Conservation (phyloP, 2,113 vertebrate species). For the Alectura lathami region DNA sequence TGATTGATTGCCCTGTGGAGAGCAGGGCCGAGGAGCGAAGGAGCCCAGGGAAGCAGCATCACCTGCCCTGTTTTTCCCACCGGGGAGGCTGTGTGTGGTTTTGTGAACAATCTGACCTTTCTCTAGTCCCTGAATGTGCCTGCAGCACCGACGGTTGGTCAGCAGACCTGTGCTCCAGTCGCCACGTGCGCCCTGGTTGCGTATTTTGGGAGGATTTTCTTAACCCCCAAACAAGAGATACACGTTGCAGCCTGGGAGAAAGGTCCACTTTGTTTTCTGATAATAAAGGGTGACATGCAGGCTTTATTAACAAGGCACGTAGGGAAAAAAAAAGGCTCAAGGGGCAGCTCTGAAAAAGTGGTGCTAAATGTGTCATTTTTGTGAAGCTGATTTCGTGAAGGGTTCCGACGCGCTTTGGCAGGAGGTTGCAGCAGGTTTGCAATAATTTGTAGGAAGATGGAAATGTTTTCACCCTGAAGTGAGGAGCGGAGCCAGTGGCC, state of each 20-base stretch:
- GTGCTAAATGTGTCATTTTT: conserved; percentile 63
- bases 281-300: conserved; percentile 61
- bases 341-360: conserved; percentile 63
- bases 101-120: background rate
- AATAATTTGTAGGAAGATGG: conserved; percentile 41
- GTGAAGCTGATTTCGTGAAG: conserved; percentile 61
- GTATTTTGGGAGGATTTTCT: background rate
- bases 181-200: background rate
- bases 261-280: conserved; percentile 39
- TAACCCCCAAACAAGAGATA: conserved; percentile 4
- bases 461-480: conserved; percentile 58
- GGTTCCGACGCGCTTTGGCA: conserved; percentile 61
- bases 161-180: background rate
- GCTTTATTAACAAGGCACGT: conserved; percentile 37
- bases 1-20: background rate
- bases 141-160: background rate
- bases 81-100: background rate
- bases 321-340: conserved; percentile 34
- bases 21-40: background rate
- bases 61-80: background rate
- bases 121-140: background rate
- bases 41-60: background rate
- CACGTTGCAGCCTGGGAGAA: conserved; percentile 48
- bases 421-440: conserved; percentile 71
- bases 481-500: conserved; percentile 20